phyloP scores from a whole-genome alignment of 2,113 vertebrate genomes.

The Himantopus leucocephalus region DNA sequence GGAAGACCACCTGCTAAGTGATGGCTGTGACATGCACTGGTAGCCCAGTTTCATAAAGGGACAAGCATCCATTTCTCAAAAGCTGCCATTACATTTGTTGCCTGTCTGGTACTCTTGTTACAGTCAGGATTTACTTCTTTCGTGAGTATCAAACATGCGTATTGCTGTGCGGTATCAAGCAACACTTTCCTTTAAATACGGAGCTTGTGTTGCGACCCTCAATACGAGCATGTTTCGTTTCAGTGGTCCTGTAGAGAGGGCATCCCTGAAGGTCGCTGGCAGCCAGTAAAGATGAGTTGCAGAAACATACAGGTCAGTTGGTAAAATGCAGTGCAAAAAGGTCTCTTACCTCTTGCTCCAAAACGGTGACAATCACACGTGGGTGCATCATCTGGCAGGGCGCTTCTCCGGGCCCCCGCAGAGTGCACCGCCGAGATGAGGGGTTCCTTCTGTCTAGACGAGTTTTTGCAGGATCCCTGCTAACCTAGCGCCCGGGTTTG shows the following conservation, averaged over 20 bases:
- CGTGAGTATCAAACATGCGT: accelerated
- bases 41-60: neutral
- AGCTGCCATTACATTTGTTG: neutral
- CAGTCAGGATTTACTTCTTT: neutral
- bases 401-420: neutral
- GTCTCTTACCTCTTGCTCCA: neutral
- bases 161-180: neutral
- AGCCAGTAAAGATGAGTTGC: neutral
- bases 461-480: neutral
- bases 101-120: neutral
- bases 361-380: neutral
- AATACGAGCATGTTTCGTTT: neutral
- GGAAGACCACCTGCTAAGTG: neutral
- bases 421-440: neutral
- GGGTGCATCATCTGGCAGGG: neutral
- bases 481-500: accelerated
- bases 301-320: neutral
- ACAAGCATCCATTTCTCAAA: neutral
- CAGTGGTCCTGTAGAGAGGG: neutral
- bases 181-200: accelerated
- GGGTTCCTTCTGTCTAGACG: neutral
- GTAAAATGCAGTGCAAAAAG: neutral
- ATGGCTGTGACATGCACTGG: neutral
- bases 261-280: neutral
- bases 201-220: neutral